These are phyloP conservation scores for Orthonevra nobilis DNA, from an alignment of 2,888 invertebrate species.

Conservation along the genomic window DNA sequence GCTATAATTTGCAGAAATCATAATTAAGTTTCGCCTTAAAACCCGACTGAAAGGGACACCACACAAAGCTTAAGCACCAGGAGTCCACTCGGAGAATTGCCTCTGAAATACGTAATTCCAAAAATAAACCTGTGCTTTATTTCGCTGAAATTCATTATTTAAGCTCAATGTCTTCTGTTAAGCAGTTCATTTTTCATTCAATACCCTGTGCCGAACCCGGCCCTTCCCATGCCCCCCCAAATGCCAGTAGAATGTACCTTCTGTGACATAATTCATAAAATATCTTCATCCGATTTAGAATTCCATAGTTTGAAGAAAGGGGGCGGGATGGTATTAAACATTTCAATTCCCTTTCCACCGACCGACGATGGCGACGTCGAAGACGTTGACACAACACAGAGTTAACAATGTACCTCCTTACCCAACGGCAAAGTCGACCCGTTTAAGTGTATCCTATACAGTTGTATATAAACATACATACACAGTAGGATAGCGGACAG, in stretches of 20 bases:
- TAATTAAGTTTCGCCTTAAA: slow-evolving; percentile 34
- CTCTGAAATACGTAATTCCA: too few relatives aligned
- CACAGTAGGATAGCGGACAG: slow-evolving; percentile 23
- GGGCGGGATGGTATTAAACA: slow-evolving; percentile 28
- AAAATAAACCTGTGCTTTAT: slow-evolving; percentile 21
- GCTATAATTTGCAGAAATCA: slow-evolving; percentile 27
- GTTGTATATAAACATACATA: too few relatives aligned
- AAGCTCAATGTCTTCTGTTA: slow-evolving; percentile 39
- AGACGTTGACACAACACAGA: slow-evolving; percentile 40
- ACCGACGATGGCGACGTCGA: background rate
- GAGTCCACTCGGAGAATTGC: too few relatives aligned
- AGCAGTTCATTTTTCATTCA: slow-evolving; percentile 22
- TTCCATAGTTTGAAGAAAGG: slow-evolving; percentile 50
- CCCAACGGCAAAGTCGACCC: background rate
- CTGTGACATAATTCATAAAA: slow-evolving; percentile 56
- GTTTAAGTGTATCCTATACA: too few relatives aligned
- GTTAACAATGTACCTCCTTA: slow-evolving; percentile 12
- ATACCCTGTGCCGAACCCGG: too few relatives aligned
- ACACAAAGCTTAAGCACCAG: too few relatives aligned
- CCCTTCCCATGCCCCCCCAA: background rate
- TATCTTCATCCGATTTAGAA: slow-evolving; percentile 59
- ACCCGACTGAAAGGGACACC: slow-evolving; percentile 32
- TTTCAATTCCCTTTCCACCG: background rate
- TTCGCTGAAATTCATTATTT: slow-evolving; percentile 35
- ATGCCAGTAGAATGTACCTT: slow-evolving; percentile 9